phyloP scores from a whole-genome alignment of 2,113 vertebrate species.

The Trogon surrucura region DNA sequence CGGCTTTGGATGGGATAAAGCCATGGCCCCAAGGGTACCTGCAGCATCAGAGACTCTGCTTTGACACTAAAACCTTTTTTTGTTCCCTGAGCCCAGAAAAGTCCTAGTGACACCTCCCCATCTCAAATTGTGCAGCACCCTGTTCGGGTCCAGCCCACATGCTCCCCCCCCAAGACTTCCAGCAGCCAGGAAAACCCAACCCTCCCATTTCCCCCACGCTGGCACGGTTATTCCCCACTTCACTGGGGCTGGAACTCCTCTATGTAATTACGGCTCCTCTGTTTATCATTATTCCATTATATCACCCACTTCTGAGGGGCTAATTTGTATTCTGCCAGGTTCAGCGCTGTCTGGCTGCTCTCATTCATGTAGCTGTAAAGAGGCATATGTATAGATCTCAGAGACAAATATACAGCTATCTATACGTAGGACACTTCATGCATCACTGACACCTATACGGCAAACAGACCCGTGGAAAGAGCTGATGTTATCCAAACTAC shows the following conservation, averaged over 20 bases:
- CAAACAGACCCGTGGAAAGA: neutral
- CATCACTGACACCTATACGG: neutral
- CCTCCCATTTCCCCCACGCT: neutral
- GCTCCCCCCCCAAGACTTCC: neutral
- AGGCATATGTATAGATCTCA: neutral
- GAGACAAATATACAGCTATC: conserved; percentile 1
- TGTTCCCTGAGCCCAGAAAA: neutral
- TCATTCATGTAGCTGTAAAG: neutral
- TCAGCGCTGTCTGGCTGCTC: conserved; percentile 36
- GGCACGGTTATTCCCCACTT: neutral
- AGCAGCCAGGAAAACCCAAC: neutral
- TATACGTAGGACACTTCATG: neutral
- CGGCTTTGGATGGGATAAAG: neutral
- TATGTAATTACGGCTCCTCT: neutral
- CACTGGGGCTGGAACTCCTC: neutral
- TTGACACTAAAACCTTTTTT: neutral
- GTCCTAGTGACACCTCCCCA: neutral
- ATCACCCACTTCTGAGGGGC: conserved; percentile 29
- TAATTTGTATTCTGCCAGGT: conserved; percentile 65
- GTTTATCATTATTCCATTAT: neutral
- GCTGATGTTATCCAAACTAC: neutral
- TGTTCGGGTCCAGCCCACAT: neutral
- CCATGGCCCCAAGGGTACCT: neutral
- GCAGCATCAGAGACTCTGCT: neutral
- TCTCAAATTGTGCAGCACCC: neutral